These are phyloP conservation scores for Platyrinchus mystaceus DNA, from an alignment of 2,797 vertebrate genomes.

Conservation along the genomic window DNA sequence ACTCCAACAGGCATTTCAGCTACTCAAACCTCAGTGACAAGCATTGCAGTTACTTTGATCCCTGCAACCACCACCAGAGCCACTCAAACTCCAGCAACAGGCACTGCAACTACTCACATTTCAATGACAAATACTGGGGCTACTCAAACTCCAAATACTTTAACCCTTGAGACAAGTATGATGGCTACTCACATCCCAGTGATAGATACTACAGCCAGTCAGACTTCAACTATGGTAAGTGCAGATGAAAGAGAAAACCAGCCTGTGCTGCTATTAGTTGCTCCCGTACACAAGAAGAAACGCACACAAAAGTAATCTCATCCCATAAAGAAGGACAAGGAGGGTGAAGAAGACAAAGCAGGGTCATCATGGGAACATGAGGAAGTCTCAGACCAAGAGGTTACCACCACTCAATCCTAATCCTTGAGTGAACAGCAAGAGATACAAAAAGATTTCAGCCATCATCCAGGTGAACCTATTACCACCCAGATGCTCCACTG, in stretches of 20 bases:
- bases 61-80: not conserved
- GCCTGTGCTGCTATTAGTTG: rapidly evolving
- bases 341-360: not conserved
- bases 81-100: not conserved
- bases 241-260: not conserved
- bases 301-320: not conserved
- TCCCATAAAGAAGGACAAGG: not conserved
- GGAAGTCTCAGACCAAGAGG: not conserved
- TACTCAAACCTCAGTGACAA: not conserved
- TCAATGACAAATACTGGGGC: not conserved
- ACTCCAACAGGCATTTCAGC: not conserved
- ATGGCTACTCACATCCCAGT: not conserved
- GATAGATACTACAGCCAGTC: not conserved
- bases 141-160: not conserved
- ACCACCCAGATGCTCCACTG: not conserved
- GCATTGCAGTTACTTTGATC: not conserved
- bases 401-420: not conserved
- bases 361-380: not conserved
- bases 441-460: not conserved
- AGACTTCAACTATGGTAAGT: not conserved
- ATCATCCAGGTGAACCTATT: not conserved
- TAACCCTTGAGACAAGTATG: not conserved
- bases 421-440: not conserved
- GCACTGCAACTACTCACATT: not conserved
- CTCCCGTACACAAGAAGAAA: not conserved